These are phyloP conservation scores for Drosophila nannoptera DNA, from an alignment of 1,140 invertebrate genomes.

Conservation along the genomic window DNA sequence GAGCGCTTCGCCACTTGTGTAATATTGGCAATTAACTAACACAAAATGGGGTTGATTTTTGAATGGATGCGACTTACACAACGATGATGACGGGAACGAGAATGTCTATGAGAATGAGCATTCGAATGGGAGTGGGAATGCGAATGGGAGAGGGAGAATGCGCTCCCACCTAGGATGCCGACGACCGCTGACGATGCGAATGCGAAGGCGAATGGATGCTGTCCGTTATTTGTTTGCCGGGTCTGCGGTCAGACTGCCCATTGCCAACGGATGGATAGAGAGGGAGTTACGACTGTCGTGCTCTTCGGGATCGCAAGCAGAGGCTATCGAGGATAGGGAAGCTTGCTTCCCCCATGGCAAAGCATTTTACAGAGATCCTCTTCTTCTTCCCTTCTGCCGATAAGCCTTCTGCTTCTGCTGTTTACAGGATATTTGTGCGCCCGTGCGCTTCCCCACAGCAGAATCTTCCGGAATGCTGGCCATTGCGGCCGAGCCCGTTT, in stretches of 20 bases:
- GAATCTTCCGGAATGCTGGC: conserved; percentile 6
- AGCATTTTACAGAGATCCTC: too few species aligned
- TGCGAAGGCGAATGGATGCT: conserved; percentile 4
- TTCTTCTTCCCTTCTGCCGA: too few species aligned
- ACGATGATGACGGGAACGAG: conserved; percentile 30
- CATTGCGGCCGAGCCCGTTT: conserved; percentile 7
- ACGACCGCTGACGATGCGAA: not conserved
- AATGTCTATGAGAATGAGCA: conserved; percentile 27
- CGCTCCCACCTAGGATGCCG: not conserved
- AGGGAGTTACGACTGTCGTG: not conserved
- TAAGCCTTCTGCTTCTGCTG: too few species aligned
- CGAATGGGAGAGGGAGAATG: conserved; percentile 6
- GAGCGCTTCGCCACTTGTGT: conserved; percentile 68
- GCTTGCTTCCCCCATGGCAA: too few species aligned
- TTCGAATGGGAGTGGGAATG: conserved; percentile 12
- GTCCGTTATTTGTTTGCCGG: conserved; percentile 17
- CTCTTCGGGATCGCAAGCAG: not conserved
- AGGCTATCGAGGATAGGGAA: too few species aligned
- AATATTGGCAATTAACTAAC: conserved; percentile 77
- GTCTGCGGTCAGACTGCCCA: not conserved
- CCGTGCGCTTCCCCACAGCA: too few species aligned
- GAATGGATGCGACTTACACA: conserved; percentile 51
- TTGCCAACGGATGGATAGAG: not conserved
- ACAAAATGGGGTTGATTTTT: conserved; percentile 74
- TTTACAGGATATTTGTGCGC: not conserved